Evolutionary conservation across 2,797 vertebrate genomes (phyloP).

Genomic region (Myotis pilosus): DNA sequence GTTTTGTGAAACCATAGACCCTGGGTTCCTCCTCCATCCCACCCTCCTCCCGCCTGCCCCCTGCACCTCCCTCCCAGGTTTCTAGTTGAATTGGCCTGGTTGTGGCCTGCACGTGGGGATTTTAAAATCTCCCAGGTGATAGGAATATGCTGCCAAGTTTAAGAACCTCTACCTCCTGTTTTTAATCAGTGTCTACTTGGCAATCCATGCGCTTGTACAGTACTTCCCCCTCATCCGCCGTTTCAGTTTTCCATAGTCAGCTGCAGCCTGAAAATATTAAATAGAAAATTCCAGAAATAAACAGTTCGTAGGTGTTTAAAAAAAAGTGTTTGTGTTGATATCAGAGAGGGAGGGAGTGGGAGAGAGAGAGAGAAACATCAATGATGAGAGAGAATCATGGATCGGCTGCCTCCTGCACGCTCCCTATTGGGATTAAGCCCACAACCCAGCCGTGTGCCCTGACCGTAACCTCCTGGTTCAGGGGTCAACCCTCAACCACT

Average conservation of each 20-base stretch:
- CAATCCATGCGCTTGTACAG: not conserved
- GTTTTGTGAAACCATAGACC: not conserved
- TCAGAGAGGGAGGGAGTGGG: no score
- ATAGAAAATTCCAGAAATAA: not conserved
- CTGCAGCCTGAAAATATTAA: not conserved
- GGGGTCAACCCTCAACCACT: no score
- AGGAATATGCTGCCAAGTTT: not conserved
- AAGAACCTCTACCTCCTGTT: not conserved
- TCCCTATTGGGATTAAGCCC: no score
- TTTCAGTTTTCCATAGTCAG: not conserved
- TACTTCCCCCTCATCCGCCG: no score
- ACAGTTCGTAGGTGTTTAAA: not conserved
- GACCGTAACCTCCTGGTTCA: no score
- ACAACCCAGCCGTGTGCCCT: no score
- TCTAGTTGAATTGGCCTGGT: not conserved
- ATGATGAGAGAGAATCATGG: no score
- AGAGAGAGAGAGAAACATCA: no score
- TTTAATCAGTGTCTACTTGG: not conserved
- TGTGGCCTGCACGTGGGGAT: not conserved
- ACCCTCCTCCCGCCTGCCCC: no score
- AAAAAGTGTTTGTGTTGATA: no score
- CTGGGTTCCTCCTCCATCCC: not conserved
- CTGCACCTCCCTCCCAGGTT: not conserved
- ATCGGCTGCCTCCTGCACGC: no score
- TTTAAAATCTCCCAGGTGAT: not conserved